Percentiles rank a stretch among this genome's conserved stretches.
These are phyloP conservation scores for Parnassius mnemosyne DNA, from an alignment of 2,888 invertebrate genomes.

Conservation along the genomic window DNA sequence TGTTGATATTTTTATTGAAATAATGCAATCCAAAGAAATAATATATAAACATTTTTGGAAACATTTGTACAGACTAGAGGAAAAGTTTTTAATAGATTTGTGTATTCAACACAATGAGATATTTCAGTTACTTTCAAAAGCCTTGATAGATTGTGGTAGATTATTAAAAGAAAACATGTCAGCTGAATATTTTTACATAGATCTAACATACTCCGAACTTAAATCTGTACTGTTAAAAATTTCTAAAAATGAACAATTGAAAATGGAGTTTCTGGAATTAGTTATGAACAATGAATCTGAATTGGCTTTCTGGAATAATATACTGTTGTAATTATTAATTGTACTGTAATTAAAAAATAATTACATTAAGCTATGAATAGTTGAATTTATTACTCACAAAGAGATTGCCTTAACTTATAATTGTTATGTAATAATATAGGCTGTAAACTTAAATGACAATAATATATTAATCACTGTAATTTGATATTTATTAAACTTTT, in stretches of 20 bases:
- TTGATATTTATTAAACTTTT: too few relatives aligned
- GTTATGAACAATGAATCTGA: constrained; percentile 64
- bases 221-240: constrained; percentile 62
- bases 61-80: constrained; percentile 48
- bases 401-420: too few relatives aligned
- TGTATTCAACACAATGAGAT: constrained; percentile 54
- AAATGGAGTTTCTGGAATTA: constrained; percentile 62
- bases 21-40: constrained; percentile 45
- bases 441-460: too few relatives aligned
- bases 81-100: constrained; percentile 48
- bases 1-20: constrained; percentile 39
- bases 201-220: constrained; percentile 76
- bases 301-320: constrained; percentile 63
- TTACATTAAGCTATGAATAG: too few relatives aligned
- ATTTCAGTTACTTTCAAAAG: constrained; percentile 53
- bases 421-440: too few relatives aligned
- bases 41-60: constrained; percentile 58
- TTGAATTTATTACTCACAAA: too few relatives aligned
- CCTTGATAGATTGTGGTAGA: constrained; percentile 63
- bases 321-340: constrained; percentile 38
- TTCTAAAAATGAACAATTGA: constrained; percentile 56
- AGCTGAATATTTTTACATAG: constrained; percentile 63
- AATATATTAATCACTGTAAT: too few relatives aligned
- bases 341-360: too few relatives aligned
- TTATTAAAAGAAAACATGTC: constrained; percentile 59